Conservation (phyloP, 2,888 invertebrate species). For the Luperina testacea region DNA sequence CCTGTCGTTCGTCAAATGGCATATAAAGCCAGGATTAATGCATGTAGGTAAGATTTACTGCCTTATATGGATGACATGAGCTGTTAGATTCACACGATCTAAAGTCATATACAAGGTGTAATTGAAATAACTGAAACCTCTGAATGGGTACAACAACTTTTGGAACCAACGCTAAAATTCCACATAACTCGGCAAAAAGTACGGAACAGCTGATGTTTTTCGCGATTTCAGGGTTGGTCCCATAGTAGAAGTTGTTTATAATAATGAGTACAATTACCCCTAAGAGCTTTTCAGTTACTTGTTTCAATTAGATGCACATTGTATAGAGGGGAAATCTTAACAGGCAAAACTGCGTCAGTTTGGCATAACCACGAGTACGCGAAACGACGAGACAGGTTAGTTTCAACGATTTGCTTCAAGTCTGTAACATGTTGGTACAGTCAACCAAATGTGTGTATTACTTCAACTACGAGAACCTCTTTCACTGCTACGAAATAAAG, state of each 20-base stretch:
- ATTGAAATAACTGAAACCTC: too few relatives aligned
- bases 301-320: too few relatives aligned
- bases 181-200: not conserved
- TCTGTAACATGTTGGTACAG: not conserved
- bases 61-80: not conserved
- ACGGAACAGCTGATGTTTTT: not conserved
- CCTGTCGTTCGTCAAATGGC: conserved; percentile 5
- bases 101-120: too few relatives aligned
- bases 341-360: not conserved
- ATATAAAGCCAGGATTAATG: conserved; percentile 1
- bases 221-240: too few relatives aligned
- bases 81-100: not conserved
- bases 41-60: not conserved
- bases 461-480: not conserved
- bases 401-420: not conserved
- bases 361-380: too few relatives aligned
- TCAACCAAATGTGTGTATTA: not conserved
- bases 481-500: not conserved
- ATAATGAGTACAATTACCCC: too few relatives aligned
- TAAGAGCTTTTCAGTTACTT: too few relatives aligned
- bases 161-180: not conserved
- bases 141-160: not conserved
- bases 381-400: not conserved
- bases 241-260: too few relatives aligned
- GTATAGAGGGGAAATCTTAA: not conserved